A percentile compares a stretch with the other conserved stretches of the same genome.
phyloP scores from a whole-genome alignment of 2,797 vertebrate genomes.

The Craterocephalus amniculus region DNA sequence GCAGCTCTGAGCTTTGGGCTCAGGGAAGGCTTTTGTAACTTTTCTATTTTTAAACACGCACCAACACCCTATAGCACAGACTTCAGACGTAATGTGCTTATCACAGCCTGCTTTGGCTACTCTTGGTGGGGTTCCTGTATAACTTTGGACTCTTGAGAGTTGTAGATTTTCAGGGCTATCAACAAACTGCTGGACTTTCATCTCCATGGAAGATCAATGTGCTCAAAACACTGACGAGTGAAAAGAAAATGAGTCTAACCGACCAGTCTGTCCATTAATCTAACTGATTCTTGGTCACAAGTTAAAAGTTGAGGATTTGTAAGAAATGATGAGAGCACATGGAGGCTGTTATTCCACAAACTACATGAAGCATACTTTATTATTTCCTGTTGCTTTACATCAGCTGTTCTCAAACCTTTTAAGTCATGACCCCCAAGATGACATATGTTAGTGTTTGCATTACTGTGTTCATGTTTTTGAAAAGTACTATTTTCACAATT shows the following conservation, averaged over 20 bases:
- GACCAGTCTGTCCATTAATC: no score
- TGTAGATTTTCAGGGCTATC: slow-evolving; percentile 10
- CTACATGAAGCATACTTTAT: neutral
- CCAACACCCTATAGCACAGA: slow-evolving; percentile 25
- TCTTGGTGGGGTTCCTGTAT: slow-evolving; percentile 42
- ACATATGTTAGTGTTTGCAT: no score
- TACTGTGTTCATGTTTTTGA: no score
- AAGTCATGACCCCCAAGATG: no score
- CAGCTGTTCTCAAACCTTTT: no score
- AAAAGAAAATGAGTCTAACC: neutral
- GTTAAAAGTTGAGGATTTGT: neutral
- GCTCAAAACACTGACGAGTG: neutral
- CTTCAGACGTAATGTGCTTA: slow-evolving; percentile 37
- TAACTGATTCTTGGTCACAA: neutral
- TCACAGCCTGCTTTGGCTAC: slow-evolving; percentile 34
- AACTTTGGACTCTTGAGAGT: slow-evolving; percentile 17
- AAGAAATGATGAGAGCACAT: slow-evolving; percentile 1
- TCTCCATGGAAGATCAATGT: slow-evolving; percentile 1
- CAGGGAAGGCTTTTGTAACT: slow-evolving; percentile 25
- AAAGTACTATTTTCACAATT: no score
- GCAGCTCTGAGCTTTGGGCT: slow-evolving; percentile 35
- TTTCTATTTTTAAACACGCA: slow-evolving; percentile 15
- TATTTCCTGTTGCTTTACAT: neutral
- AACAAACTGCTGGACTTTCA: slow-evolving; percentile 13
- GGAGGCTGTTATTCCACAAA: neutral